phyloP scores from a whole-genome alignment of 1,140 invertebrate species.

The Gryon sp. region DNA sequence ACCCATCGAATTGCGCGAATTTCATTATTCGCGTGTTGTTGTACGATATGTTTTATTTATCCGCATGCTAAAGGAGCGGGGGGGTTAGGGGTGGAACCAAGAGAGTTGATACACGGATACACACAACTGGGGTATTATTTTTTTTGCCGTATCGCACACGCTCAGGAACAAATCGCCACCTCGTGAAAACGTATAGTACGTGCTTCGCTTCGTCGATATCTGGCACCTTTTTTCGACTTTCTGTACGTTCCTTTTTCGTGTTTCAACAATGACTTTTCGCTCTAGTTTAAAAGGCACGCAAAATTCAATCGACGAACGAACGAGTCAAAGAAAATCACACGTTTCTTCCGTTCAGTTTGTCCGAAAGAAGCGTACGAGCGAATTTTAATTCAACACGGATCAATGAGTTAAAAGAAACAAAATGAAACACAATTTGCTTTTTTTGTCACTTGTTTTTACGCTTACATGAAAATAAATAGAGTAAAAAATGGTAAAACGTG shows the following conservation, averaged over 20 bases:
- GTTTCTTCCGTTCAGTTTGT: not conserved
- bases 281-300: not conserved
- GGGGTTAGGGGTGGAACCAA: no score
- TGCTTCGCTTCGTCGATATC: conserved; percentile 31
- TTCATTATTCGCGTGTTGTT: conserved; percentile 45
- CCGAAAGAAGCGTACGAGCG: not conserved
- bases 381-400: conserved; percentile 2
- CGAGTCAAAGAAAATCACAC: conserved; percentile 9
- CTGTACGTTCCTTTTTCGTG: not conserved
- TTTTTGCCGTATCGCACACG: conserved; percentile 32
- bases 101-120: conserved; percentile 41
- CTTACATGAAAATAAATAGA: no score
- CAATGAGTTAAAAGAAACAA: not conserved
- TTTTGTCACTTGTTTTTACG: no score
- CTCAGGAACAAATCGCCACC: conserved; percentile 42
- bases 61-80: conserved; percentile 17
- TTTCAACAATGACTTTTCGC: conserved; percentile 3
- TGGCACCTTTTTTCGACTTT: conserved; percentile 7
- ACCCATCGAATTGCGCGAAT: conserved; percentile 37
- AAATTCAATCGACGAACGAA: conserved; percentile 9
- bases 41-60: conserved; percentile 52
- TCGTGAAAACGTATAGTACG: conserved; percentile 43
- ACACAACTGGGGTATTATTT: conserved; percentile 44
- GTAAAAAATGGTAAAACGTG: no score
- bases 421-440: no score